Conservation (phyloP, 2,113 vertebrate genomes). For the Myanophis thanlyinensis region DNA sequence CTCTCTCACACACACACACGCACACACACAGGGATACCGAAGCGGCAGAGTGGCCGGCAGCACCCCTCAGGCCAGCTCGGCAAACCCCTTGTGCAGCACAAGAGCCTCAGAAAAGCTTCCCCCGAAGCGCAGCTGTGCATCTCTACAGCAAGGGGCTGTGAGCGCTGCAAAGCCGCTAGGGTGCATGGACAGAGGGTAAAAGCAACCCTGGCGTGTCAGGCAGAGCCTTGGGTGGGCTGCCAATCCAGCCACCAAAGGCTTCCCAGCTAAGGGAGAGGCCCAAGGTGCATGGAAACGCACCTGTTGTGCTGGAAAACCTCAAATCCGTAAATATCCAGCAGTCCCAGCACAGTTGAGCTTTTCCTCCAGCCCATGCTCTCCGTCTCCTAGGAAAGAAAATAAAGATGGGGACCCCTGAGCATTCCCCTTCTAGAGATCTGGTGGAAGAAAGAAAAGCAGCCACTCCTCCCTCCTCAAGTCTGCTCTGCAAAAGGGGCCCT, state of each 20-base stretch:
- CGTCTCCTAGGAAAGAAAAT: constrained; percentile 73
- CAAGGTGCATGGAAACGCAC: constrained; percentile 57
- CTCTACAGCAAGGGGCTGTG: neutral
- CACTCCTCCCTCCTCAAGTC: neutral
- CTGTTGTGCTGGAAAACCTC: constrained; percentile 98
- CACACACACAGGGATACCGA: neutral
- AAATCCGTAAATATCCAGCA: constrained; percentile 97
- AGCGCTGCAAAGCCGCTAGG: neutral
- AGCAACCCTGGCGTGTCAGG: neutral
- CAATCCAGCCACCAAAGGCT: neutral
- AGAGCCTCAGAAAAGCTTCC: neutral
- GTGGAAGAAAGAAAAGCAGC: neutral
- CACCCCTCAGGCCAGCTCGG: neutral
- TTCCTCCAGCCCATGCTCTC: constrained; percentile 81
- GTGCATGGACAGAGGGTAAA: neutral
- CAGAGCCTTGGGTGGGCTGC: neutral
- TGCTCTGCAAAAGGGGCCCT: neutral
- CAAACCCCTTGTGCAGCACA: neutral
- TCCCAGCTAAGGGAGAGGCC: neutral
- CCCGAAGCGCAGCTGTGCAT: neutral
- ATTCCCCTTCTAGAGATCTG: neutral
- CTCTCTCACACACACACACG: too few species aligned
- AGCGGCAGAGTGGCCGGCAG: neutral
- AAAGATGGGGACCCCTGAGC: too few species aligned
- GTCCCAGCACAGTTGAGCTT: constrained; percentile 84